phyloP scores from a whole-genome alignment of 2,113 vertebrate genomes.

The Oreochromis tanganicae region DNA sequence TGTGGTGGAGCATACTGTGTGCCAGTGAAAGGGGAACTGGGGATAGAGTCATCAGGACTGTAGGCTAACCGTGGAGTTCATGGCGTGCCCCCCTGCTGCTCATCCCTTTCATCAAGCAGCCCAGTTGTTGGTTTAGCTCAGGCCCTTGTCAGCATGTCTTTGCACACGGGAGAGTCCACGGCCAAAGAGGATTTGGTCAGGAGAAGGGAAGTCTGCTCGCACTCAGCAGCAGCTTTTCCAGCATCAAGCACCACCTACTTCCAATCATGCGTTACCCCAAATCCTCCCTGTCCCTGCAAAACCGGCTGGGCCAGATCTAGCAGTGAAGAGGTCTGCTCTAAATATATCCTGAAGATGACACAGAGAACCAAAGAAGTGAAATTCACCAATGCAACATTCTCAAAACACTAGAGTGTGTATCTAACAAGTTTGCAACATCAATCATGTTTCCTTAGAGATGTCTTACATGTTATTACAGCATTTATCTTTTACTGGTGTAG shows the following conservation, averaged over 20 bases:
- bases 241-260: conserved; percentile 52
- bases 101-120: conserved; percentile 62
- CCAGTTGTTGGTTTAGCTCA: conserved; percentile 72
- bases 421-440: conserved; percentile 9
- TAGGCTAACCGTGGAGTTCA: conserved; percentile 50
- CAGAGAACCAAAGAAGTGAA: background rate
- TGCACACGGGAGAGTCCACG: conserved; percentile 35
- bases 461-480: conserved; percentile 35
- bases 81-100: conserved; percentile 31
- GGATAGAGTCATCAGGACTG: conserved; percentile 65
- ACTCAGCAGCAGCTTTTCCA: conserved; percentile 36
- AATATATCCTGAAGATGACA: background rate
- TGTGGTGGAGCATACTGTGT: background rate
- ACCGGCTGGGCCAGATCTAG: conserved; percentile 7
- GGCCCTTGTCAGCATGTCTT: conserved; percentile 64
- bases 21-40: conserved; percentile 44
- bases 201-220: conserved; percentile 40
- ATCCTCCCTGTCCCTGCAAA: conserved; percentile 30
- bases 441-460: conserved; percentile 9
- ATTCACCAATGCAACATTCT: background rate
- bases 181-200: conserved; percentile 59
- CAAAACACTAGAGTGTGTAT: background rate
- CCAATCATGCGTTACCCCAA: conserved; percentile 43
- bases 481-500: conserved; percentile 48
- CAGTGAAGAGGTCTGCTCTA: conserved; percentile 1